Base-by-base conservation (phyloP, 2,113 vertebrate genomes). In the Ochotona princeps region DNA sequence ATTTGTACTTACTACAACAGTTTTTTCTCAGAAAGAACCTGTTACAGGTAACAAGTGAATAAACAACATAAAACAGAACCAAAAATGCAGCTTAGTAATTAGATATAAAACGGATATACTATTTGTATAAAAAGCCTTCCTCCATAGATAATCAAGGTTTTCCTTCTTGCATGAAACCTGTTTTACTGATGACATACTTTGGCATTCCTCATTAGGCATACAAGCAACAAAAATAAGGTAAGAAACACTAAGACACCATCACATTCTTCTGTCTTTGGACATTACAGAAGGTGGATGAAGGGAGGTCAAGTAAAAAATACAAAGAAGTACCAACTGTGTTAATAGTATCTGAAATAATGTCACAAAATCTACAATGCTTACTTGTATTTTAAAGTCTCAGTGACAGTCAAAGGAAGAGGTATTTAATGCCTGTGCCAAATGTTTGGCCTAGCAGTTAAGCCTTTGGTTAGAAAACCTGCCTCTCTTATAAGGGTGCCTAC, bases 11-110 rank as follows among this genome's bases (percentile, higher is more conserved):
- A 90, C 61, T 67, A 90, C 13, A 92, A 87, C 1, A 81, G 32
- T 86, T 92, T 70, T 86, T 74, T 91, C 66, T 92, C 47, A 92
- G 67, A 85, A 90, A 91, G 30, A 70, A 91, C 30, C 73, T 7
- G 94, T 85, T 21, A 89, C 1, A 93, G 54, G 0, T 94, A 30
- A 92, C 60, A 86, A 92, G 88, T 79, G 30, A 79, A 70, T 85
- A 69, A 92, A 76, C 26, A 86, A 32, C 47, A 79, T 66, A 89
- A 93, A 90, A 90, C 10, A 92, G 35, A 91, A 78, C 20, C 30
- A 67, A 26, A 90, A 61, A 7, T n/a, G 88, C 2, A 89, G 28
- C 38, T 92, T 51, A 60, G 20, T 30, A 84, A 85, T 60, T 89
- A 21, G 28, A 11, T 76, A 63, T 86, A 87, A 73, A 60, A 80